A percentile compares a stretch with the other conserved stretches of the same genome.
Conservation (phyloP, 2,113 vertebrate species). For the Scytalopus superciliaris region DNA sequence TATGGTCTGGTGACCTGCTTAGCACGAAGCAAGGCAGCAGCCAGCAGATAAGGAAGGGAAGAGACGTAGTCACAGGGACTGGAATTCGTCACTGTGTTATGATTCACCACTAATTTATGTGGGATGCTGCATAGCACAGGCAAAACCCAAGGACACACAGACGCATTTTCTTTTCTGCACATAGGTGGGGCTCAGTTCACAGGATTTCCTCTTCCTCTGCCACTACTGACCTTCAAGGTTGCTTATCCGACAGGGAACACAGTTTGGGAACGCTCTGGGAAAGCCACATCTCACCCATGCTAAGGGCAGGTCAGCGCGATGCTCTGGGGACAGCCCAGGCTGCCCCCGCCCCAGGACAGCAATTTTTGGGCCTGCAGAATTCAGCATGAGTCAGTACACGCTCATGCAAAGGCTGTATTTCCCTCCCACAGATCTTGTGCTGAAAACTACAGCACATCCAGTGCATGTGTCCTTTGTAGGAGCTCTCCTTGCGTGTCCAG, state of each 20-base stretch:
- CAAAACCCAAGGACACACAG: neutral
- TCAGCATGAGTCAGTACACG: accelerated
- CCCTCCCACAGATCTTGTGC: neutral
- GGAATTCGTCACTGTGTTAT: neutral
- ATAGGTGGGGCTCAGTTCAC: conserved; percentile 24
- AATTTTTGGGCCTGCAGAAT: neutral
- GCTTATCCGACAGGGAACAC: accelerated
- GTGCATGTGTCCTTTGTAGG: neutral
- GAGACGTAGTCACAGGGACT: neutral
- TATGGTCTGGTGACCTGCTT: neutral
- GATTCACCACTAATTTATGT: conserved; percentile 37
- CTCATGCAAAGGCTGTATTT: neutral
- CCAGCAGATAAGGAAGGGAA: conserved; percentile 34
- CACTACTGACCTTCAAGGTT: neutral
- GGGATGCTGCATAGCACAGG: neutral
- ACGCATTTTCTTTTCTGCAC: neutral
- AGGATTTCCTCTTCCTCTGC: conserved; percentile 50
- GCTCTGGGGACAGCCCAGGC: neutral
- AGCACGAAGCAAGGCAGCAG: conserved; percentile 8
- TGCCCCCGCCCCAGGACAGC: neutral
- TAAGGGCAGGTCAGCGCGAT: neutral
- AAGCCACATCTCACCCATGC: neutral
- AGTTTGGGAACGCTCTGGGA: accelerated
- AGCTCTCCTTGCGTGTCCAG: accelerated
- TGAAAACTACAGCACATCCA: accelerated